A percentile compares a stretch with the other conserved stretches of the same genome.
Evolutionary conservation across 2,888 invertebrate species (phyloP).

Genomic region (Parasteatoda lunata): DNA sequence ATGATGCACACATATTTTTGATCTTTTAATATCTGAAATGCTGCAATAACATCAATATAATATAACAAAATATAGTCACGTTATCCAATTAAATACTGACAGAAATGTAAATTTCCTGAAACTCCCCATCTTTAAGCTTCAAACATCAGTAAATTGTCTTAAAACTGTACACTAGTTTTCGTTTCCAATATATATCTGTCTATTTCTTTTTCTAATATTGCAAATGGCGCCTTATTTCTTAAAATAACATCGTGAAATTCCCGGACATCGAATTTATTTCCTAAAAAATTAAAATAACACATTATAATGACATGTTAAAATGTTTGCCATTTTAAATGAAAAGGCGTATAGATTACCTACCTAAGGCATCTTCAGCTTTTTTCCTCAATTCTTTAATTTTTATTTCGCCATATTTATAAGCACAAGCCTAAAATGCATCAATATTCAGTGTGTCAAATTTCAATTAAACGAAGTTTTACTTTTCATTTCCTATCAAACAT

Average conservation of each 20-base stretch:
- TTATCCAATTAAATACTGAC: too few relatives aligned
- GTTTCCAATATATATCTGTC: slow-evolving; percentile 69
- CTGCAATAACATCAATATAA: too few relatives aligned
- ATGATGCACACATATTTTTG: too few relatives aligned
- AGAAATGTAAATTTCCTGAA: too few relatives aligned
- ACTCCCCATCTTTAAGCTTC: too few relatives aligned
- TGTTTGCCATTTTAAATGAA: neutral
- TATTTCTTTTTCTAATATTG: slow-evolving; percentile 72
- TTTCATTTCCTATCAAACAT: too few relatives aligned
- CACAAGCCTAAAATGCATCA: slow-evolving; percentile 70
- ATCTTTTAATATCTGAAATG: too few relatives aligned
- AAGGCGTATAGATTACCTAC: slow-evolving; percentile 64
- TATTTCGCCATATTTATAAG: slow-evolving; percentile 73
- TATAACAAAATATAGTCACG: too few relatives aligned
- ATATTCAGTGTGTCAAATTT: too few relatives aligned
- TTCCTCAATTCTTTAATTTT: slow-evolving; percentile 72
- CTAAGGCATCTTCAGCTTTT: slow-evolving; percentile 72
- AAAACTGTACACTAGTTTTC: too few relatives aligned
- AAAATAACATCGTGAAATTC: slow-evolving; percentile 74
- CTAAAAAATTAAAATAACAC: slow-evolving; percentile 20
- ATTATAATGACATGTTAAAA: neutral
- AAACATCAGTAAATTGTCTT: too few relatives aligned
- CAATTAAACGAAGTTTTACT: too few relatives aligned
- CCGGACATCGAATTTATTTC: slow-evolving; percentile 72
- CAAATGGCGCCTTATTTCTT: slow-evolving; percentile 72